These are phyloP conservation scores for Adelphocoris suturalis DNA, from an alignment of 2,888 invertebrate genomes.

Conservation along the genomic window DNA sequence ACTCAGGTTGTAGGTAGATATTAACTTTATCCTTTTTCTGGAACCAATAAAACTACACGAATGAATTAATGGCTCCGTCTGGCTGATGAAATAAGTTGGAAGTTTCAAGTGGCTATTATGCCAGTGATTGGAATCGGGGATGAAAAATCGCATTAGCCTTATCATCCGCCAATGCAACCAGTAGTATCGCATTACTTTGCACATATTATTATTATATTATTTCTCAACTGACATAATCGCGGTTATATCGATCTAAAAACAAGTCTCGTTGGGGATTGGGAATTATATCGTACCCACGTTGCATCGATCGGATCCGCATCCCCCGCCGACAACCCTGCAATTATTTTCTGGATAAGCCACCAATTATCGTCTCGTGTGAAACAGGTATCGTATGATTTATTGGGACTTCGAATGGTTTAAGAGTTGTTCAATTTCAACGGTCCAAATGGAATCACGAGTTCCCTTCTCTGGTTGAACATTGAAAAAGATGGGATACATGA, in stretches of 20 bases:
- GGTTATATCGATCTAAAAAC: not conserved
- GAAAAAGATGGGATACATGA: conserved; percentile 6
- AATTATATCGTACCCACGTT: not conserved
- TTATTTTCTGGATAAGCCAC: conserved; percentile 25
- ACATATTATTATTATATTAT: conserved; percentile 3
- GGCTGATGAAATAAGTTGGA: not conserved
- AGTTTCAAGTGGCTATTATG: not conserved
- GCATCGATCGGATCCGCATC: not conserved
- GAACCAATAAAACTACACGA: not conserved
- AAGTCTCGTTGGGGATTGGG: not conserved
- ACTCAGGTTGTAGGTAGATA: no score
- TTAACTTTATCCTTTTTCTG: no score
- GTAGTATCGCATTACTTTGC: conserved; percentile 1
- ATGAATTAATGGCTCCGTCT: not conserved
- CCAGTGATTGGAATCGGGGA: conserved; percentile 1
- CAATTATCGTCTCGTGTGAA: conserved; percentile 17
- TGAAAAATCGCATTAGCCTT: not conserved
- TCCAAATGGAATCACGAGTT: conserved; percentile 12
- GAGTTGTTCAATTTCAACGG: conserved; percentile 32
- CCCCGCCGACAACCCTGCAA: not conserved
- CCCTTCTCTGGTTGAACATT: not conserved
- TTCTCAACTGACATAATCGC: not conserved
- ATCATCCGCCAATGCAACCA: not conserved
- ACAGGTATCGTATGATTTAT: conserved; percentile 20
- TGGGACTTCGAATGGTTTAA: not conserved